These are phyloP conservation scores for Bradynema listronoti DNA, from an alignment of 1,140 invertebrate genomes.

Conservation along the genomic window DNA sequence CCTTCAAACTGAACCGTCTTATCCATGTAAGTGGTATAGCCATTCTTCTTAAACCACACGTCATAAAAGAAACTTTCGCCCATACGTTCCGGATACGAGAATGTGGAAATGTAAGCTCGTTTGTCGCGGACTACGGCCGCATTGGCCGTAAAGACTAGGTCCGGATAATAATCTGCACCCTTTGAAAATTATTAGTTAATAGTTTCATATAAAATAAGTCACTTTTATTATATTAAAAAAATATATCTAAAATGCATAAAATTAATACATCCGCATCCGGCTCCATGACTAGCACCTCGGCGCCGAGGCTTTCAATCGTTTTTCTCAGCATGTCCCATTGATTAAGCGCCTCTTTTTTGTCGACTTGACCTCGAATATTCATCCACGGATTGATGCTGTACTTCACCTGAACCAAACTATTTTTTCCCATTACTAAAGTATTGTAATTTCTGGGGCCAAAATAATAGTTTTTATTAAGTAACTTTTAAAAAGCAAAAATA, in stretches of 20 bases:
- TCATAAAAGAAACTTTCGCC: constrained; percentile 55
- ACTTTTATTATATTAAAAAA: constrained; percentile 3
- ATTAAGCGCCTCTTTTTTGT: constrained; percentile 37
- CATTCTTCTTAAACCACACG: constrained; percentile 52
- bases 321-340: constrained; percentile 50
- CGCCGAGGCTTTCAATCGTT: constrained; percentile 48
- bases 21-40: constrained; percentile 40
- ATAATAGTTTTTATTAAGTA: neutral
- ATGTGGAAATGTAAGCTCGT: constrained; percentile 54
- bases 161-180: constrained; percentile 55
- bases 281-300: constrained; percentile 50
- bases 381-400: constrained; percentile 57
- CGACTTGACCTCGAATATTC: constrained; percentile 40
- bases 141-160: constrained; percentile 55
- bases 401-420: constrained; percentile 21
- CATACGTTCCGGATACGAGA: constrained; percentile 54
- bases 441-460: constrained; percentile 4
- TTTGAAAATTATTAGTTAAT: constrained; percentile 15
- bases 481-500: no score
- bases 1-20: constrained; percentile 57
- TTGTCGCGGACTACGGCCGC: constrained; percentile 51
- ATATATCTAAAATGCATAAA: constrained; percentile 5
- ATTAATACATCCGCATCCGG: constrained; percentile 33
- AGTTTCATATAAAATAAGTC: constrained; percentile 10
- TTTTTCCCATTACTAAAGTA: neutral